Percentiles rank a stretch among this genome's conserved stretches.
Conservation (phyloP, 2,888 invertebrate genomes). For the Operophtera brumata region DNA sequence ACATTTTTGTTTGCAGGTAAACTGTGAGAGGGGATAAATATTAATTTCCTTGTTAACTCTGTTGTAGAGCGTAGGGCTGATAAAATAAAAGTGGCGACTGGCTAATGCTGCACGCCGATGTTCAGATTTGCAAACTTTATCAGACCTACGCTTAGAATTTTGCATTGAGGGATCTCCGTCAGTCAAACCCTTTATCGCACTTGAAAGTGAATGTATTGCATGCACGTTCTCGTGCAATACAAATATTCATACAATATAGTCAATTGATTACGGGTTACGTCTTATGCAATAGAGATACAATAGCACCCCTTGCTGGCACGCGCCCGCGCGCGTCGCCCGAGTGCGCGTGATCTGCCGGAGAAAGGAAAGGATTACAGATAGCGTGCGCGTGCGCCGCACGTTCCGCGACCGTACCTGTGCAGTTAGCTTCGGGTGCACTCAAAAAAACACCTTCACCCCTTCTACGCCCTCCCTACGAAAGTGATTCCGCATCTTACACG, state of each 20-base stretch:
- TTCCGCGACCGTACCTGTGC: constrained; percentile 4
- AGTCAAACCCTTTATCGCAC: too few relatives aligned
- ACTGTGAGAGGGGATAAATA: too few relatives aligned
- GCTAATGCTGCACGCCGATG: too few relatives aligned
- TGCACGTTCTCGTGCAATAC: constrained; percentile 17
- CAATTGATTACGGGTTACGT: constrained; percentile 1
- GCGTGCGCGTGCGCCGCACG: constrained; percentile 1
- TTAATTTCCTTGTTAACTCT: too few relatives aligned
- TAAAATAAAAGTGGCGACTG: too few relatives aligned
- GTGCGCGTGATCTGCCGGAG: constrained; percentile 1
- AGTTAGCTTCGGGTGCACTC: not conserved
- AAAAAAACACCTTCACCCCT: not conserved
- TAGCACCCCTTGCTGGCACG: constrained; percentile 20
- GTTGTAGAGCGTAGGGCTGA: too few relatives aligned
- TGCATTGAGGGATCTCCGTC: not conserved
- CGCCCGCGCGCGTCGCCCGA: not conserved
- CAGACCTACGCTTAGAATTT: too few relatives aligned
- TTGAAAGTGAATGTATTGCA: not conserved
- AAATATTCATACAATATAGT: not conserved
- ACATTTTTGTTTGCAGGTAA: too few relatives aligned
- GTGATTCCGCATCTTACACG: constrained; percentile 10
- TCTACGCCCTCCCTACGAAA: constrained; percentile 4
- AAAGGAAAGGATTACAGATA: not conserved
- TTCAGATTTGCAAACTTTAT: too few relatives aligned
- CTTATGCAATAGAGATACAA: constrained; percentile 1